phyloP scores from a whole-genome alignment of 2,113 vertebrate genomes.

The Henicopernis longicauda region DNA sequence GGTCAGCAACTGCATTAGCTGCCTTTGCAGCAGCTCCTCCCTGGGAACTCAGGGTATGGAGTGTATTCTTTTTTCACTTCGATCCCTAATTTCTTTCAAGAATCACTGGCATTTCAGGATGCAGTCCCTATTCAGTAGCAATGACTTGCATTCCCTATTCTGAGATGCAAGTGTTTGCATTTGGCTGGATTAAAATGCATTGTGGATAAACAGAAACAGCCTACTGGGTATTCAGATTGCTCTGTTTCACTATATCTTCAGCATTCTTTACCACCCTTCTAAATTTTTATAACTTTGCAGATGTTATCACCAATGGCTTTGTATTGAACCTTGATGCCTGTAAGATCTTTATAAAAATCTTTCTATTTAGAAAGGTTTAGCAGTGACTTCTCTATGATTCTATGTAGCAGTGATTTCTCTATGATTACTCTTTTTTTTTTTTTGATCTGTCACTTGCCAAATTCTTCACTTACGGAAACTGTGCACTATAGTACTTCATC shows the following conservation, averaged over 20 bases:
- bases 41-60: neutral
- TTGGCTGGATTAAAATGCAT: neutral
- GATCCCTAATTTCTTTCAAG: neutral
- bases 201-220: neutral
- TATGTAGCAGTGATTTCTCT: neutral
- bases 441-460: neutral
- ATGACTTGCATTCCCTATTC: neutral
- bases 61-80: neutral
- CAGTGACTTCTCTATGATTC: neutral
- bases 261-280: neutral
- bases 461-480: neutral
- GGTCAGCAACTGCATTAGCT: neutral
- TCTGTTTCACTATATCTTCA: neutral
- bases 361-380: neutral
- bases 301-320: neutral
- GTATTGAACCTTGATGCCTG: neutral
- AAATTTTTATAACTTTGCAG: neutral
- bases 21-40: neutral
- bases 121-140: neutral
- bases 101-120: neutral
- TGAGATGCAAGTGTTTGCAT: neutral
- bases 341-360: neutral
- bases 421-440: neutral
- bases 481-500: neutral
- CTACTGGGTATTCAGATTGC: neutral